phyloP scores from a whole-genome alignment of 2,113 vertebrate genomes.

The Pogonocichla stellata region DNA sequence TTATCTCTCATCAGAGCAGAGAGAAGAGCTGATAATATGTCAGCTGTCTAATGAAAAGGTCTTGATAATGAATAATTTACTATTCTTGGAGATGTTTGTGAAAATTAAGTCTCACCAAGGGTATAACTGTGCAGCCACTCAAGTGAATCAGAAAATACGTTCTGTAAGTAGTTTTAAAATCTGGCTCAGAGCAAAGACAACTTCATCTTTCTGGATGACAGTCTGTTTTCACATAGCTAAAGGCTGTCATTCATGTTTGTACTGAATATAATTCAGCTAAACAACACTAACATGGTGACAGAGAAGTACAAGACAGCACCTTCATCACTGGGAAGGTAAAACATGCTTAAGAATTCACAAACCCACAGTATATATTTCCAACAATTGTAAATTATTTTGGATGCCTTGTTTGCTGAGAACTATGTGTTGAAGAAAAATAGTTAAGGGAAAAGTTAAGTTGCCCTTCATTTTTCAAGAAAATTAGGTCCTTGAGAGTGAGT shows the following conservation, averaged over 20 bases:
- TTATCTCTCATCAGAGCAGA: not conserved
- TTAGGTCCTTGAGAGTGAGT: not conserved
- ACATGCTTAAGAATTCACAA: not conserved
- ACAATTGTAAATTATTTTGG: not conserved
- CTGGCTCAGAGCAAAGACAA: not conserved
- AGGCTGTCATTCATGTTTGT: not conserved
- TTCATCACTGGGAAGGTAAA: not conserved
- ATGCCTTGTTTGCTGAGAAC: not conserved
- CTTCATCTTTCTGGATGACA: not conserved
- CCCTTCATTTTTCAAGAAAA: not conserved
- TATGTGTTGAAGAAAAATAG: not conserved
- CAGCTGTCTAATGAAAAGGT: conserved; percentile 35
- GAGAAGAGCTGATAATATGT: not conserved
- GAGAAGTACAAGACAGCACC: not conserved
- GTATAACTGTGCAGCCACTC: not conserved
- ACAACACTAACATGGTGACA: not conserved
- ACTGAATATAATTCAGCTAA: not conserved
- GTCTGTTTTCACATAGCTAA: conserved; percentile 14
- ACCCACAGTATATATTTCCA: not conserved
- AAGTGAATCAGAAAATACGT: not conserved
- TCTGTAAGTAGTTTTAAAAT: not conserved
- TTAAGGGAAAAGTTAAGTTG: not conserved
- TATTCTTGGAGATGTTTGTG: conserved; percentile 34
- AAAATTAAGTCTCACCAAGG: conserved; percentile 19
- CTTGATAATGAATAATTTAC: conserved; percentile 55